phyloP scores from a whole-genome alignment of 2,888 invertebrate species.

The Sphecodes monilicornis region DNA sequence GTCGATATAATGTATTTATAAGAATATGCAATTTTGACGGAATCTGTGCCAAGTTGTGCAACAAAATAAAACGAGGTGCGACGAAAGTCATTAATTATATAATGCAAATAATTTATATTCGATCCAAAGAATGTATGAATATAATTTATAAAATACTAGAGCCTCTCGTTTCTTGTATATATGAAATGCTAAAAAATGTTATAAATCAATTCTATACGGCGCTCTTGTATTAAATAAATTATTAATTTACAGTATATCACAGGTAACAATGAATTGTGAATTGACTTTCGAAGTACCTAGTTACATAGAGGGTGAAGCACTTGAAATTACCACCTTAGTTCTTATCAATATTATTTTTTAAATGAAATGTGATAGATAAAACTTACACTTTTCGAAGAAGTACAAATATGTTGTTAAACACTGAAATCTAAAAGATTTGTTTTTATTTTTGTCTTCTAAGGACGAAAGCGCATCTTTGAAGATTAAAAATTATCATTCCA shows the following conservation, averaged over 20 bases:
- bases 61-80: constrained; percentile 37
- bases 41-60: constrained; percentile 61
- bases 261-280: neutral
- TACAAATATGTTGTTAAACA: constrained; percentile 13
- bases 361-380: neutral
- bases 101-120: constrained; percentile 5
- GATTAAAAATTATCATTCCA: constrained; percentile 9
- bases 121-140: constrained; percentile 8
- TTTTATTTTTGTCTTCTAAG: constrained; percentile 10
- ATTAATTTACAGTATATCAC: neutral
- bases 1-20: constrained; percentile 42
- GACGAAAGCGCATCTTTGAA: neutral
- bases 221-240: neutral
- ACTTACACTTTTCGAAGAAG: constrained; percentile 1
- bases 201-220: neutral
- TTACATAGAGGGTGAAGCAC: constrained; percentile 29
- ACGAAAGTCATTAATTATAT: constrained; percentile 44
- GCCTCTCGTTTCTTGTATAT: neutral
- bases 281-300: constrained; percentile 46
- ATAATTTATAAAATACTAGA: constrained; percentile 14
- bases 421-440: constrained; percentile 10
- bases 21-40: constrained; percentile 45
- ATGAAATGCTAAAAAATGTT: neutral
- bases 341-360: constrained; percentile 18
- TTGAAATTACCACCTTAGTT: constrained; percentile 15